Evolutionary conservation across 1,140 invertebrate genomes (phyloP).

Genomic region (Hermetia illucens): DNA sequence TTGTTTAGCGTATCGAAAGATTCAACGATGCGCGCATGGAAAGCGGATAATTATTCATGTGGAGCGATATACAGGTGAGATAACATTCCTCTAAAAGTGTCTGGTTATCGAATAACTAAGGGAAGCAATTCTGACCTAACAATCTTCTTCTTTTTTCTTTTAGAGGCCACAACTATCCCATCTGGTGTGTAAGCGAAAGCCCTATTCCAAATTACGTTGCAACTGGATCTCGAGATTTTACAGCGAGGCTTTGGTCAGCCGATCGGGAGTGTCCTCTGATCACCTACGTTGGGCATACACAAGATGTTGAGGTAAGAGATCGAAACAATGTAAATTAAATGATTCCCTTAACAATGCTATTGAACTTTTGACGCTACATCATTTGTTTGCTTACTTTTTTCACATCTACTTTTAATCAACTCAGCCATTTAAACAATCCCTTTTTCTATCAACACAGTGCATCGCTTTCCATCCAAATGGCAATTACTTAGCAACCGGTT

Average conservation of each 20-base stretch:
- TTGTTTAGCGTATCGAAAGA: slow-evolving; percentile 66
- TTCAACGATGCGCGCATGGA: slow-evolving; percentile 58
- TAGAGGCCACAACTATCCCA: slow-evolving; percentile 71
- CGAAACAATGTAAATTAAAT: neutral
- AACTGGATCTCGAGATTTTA: slow-evolving; percentile 71
- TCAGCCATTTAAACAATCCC: neutral
- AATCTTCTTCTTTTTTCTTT: slow-evolving; percentile 20
- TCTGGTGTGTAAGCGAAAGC: slow-evolving; percentile 72
- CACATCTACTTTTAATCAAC: neutral
- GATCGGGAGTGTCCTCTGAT: slow-evolving; percentile 64
- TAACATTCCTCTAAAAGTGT: neutral
- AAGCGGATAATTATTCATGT: slow-evolving; percentile 48
- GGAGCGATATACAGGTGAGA: slow-evolving; percentile 55
- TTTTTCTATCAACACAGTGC: slow-evolving; percentile 23
- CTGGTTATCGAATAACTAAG: neutral
- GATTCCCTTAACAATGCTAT: no score
- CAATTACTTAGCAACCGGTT: slow-evolving; percentile 64
- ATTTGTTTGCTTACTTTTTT: neutral
- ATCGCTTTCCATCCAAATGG: slow-evolving; percentile 73
- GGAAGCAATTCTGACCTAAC: neutral
- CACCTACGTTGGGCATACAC: slow-evolving; percentile 67
- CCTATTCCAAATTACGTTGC: slow-evolving; percentile 56
- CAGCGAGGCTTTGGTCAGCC: slow-evolving; percentile 72
- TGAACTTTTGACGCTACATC: neutral
- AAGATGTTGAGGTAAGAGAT: slow-evolving; percentile 60